Base-by-base conservation (phyloP, 2,888 invertebrate genomes). In the Mellilla xanthometata region DNA sequence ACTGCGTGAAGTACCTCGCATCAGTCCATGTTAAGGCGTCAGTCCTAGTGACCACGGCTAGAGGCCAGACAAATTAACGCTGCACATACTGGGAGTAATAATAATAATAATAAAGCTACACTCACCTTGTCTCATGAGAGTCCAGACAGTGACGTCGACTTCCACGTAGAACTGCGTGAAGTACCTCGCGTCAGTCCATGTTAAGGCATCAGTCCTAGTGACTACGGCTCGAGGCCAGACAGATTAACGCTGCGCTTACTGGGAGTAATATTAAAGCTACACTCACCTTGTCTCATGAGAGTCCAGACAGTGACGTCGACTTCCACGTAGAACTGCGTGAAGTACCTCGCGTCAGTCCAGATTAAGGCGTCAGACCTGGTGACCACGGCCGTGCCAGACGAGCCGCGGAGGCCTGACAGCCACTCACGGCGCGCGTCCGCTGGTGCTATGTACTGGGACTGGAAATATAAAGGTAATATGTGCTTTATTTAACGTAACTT, bases 341-440 rank as follows among this genome's bases (percentile, higher is more conserved):
- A 97, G 81, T 99, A 99, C n/a, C 99, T 90, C 0, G 97, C 97
- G 84, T 99, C 99, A 0, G 99, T 99, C 99, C 99, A 99, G 26
- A 98, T 72, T 6, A 94, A 88, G 0, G 96, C 96, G 31, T 91
- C 77, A 0, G 91, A 81, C 0, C 87, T 76, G 0, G 98, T 97
- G 15, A 99, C 91, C 24, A 99, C 83, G 0, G 96, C 97, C 0
- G 96, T 96, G 2, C 97, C 99, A 11, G 95, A 94, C 0, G 97
- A 97, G 0, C 98, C 99, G 27, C 93, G 92, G 58, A 99, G 97
- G 0, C 98, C 97, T 0, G 95, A 94, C 6, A 99, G 91, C 85
- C 94, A 99, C 2, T 93, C 93, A 22, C 98, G 91, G 2, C 98
- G 92, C 40, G 95, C 93, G 78, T 99, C 99, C 58, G 94, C 92